Base-by-base conservation (phyloP, 2,797 vertebrate species). In the Mus minutoides region DNA sequence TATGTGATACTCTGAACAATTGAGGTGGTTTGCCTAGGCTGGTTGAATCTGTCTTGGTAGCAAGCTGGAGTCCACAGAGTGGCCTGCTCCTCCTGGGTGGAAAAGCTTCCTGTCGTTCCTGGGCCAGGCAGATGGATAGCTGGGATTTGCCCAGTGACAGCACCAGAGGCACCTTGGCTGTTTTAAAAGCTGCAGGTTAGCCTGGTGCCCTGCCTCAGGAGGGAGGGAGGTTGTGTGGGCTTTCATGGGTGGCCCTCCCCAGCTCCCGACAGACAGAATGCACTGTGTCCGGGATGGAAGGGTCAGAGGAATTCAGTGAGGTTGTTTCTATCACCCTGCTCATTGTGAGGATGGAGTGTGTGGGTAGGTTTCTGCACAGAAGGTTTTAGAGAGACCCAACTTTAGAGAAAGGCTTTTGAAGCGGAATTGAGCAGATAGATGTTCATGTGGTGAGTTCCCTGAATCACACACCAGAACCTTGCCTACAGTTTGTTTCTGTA, bases 331-430 rank as follows among this genome's bases (percentile, higher is more conserved):
- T 16, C 17, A 43, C 56, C 77, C 8, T 2, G 14, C 49, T 69
- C 46, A 2, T 2, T 58, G 31, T 49, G 49, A 37, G 7, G 54
- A 46, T 37, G 7, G 54, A 46, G 43, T 22, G 4, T 46, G 37
- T 43, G 43, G 54, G n/a, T 11, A 24, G 31, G 26, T 83, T 52
- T 58, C 43, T 37, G 2, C 14, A 26, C n/a, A 80, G 34, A 69
- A 34, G 69, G 56, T 67, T 90, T 69, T 37, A 24, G 56, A 77
- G 62, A 29, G 24, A 17, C 37, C 37, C 1, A 43, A 34, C 9
- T 89, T 78, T 76, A 78, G 87, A 83, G 80, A 89, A 56, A 69
- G 58, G 86, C 80, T 90, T 88, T 77, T 7, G 69, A 84, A 80
- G 67, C 79, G n/a, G 60, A 52, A 14, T 60, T 49, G 14, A 76